Evolutionary conservation across 2,797 vertebrate genomes (phyloP), one percentile per base, ranked within the genome.

Genomic region (Xenopus petersii): DNA sequence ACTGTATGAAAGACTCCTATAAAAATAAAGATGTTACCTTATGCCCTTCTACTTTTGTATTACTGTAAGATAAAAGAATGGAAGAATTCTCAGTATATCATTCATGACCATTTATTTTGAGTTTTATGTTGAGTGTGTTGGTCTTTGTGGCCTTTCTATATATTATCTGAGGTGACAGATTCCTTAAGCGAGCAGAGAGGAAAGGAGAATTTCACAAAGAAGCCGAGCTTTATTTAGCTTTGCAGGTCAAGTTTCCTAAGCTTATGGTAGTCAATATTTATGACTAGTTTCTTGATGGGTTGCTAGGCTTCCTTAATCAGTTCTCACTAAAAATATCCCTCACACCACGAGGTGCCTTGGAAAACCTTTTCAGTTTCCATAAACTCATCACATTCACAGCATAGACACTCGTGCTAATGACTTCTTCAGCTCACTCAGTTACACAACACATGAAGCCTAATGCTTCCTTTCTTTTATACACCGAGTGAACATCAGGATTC

Each of bases 231-330:
- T 82, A 69, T 80, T 71, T 79, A 75, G 75, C 81, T 81, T 80
- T 77, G 71, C 83, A 76, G 82, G 81, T 82, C 56, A 80, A 80
- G 85, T 83, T 84, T 81, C 74, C 69, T 68, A 21, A 69, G 80
- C 81, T 84, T 82, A 85, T 74, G 73, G 24, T 55, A 8, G 42
- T 73, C 70, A 5, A 71, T 87, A 85, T 86, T 89, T 87, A 84
- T 84, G 85, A 70, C 85, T 67, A 80, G n/a, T 70, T 59, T 81
- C 82, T 82, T 75, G 82, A 84, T 82, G 82, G 87, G 86, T 89
- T 91, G 84, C 86, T 88, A 87, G 83, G 85, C 85, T 81, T 74
- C 82, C 82, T 85, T 84, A 79, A 80, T 87, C 83, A 85, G 80
- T 0, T 61, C 70, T 77, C 81, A 75, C 83, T 88, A 88, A 90